Percentiles rank a stretch among this genome's conserved stretches.
phyloP scores from a whole-genome alignment of 2,888 invertebrate species.

The Troides aeacus region DNA sequence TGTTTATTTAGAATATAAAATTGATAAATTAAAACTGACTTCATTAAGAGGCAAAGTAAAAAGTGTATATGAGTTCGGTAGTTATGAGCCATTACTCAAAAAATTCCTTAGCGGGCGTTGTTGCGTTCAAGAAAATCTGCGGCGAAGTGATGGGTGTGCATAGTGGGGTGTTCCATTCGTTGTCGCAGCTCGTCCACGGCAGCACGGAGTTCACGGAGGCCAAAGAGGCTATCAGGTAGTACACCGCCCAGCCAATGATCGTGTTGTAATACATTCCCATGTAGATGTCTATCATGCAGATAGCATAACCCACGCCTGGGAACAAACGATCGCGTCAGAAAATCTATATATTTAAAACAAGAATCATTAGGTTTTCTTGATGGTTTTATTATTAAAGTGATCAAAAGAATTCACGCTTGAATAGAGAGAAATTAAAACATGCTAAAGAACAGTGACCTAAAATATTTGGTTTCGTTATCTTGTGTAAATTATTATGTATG shows the following conservation, averaged over 20 bases:
- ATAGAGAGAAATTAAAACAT: too few species aligned
- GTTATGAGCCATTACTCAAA: conserved; percentile 83
- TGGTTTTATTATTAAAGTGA: too few species aligned
- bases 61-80: too few species aligned
- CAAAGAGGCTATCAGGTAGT: conserved; percentile 92
- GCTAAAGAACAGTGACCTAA: too few species aligned
- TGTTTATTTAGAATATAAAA: too few species aligned
- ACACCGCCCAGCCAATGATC: conserved; percentile 97
- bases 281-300: conserved; percentile 96
- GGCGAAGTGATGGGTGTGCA: conserved; percentile 84
- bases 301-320: conserved; percentile 96
- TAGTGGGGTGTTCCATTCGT: conserved; percentile 90
- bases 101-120: conserved; percentile 92
- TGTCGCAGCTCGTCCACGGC: conserved; percentile 93
- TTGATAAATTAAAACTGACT: too few species aligned
- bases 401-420: too few species aligned
- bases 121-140: conserved; percentile 78
- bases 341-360: too few species aligned
- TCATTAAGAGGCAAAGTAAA: too few species aligned
- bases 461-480: too few species aligned
- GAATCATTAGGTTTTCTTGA: too few species aligned
- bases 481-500: too few species aligned
- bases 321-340: background rate
- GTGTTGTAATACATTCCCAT: conserved; percentile 99
- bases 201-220: conserved; percentile 88